Conservation (phyloP, 2,113 vertebrate genomes). For the Phainopepla nitens region DNA sequence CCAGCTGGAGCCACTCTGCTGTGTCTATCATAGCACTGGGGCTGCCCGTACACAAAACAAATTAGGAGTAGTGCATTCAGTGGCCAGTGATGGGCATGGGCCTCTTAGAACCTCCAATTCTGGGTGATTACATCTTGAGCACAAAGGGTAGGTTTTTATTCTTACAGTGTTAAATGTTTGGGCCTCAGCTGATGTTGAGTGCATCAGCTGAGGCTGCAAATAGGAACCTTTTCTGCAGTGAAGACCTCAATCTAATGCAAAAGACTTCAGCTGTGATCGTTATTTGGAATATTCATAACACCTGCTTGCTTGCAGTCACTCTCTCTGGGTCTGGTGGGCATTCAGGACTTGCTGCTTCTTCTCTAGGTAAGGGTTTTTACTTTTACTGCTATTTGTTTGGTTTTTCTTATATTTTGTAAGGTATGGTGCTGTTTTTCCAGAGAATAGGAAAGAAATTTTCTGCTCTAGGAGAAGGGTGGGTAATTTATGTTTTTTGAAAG, state of each 20-base stretch:
- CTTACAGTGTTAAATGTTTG: not conserved
- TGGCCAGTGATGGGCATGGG: rapidly evolving
- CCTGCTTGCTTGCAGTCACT: not conserved
- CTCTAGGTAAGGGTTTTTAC: not conserved
- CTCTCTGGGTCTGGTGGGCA: not conserved
- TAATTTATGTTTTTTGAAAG: not conserved
- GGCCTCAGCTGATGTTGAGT: not conserved
- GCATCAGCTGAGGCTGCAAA: not conserved
- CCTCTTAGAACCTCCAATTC: not conserved
- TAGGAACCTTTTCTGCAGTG: not conserved
- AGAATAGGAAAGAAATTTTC: rapidly evolving
- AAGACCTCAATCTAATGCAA: not conserved
- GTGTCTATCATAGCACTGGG: not conserved
- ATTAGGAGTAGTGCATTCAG: not conserved
- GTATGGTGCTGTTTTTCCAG: not conserved
- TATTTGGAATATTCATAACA: not conserved
- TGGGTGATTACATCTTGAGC: not conserved
- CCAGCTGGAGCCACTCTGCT: not conserved
- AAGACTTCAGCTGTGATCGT: not conserved
- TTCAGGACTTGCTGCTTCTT: rapidly evolving
- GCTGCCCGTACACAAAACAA: not conserved
- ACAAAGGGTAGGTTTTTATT: not conserved
- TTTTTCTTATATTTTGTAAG: not conserved
- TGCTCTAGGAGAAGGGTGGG: not conserved
- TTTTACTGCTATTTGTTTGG: not conserved